These are phyloP conservation scores for Noctua janthina DNA, from an alignment of 2,888 invertebrate genomes.

Conservation along the genomic window DNA sequence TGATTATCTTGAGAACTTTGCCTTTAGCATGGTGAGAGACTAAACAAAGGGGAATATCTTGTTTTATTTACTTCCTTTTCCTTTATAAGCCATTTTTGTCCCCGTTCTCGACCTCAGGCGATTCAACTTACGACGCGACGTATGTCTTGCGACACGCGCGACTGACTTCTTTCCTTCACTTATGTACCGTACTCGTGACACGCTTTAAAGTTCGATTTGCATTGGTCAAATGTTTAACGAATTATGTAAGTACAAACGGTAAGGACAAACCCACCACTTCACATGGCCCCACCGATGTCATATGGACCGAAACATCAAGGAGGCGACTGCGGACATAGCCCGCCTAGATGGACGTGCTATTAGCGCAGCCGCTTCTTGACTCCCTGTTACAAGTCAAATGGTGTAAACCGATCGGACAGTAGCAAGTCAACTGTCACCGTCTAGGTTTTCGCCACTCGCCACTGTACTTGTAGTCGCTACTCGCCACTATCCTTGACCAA, in stretches of 20 bases:
- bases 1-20: conserved; percentile 54
- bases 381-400: background rate
- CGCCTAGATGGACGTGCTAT: too few relatives aligned
- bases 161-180: background rate
- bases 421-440: background rate
- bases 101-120: background rate
- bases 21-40: conserved; percentile 39
- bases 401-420: background rate
- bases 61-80: conserved; percentile 32
- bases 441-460: background rate
- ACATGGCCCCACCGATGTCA: background rate
- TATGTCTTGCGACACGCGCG: background rate
- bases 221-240: background rate
- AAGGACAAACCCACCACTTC: background rate
- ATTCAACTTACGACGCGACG: background rate
- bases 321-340: background rate
- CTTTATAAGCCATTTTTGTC: conserved; percentile 3
- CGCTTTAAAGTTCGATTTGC: background rate
- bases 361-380: background rate
- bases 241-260: background rate
- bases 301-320: background rate
- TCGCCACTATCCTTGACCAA: background rate
- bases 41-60: conserved; percentile 5
- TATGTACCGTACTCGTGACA: background rate
- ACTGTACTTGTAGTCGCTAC: background rate